Evolutionary conservation across 2,888 invertebrate species (phyloP).

Genomic region (Nyleta sp.): DNA sequence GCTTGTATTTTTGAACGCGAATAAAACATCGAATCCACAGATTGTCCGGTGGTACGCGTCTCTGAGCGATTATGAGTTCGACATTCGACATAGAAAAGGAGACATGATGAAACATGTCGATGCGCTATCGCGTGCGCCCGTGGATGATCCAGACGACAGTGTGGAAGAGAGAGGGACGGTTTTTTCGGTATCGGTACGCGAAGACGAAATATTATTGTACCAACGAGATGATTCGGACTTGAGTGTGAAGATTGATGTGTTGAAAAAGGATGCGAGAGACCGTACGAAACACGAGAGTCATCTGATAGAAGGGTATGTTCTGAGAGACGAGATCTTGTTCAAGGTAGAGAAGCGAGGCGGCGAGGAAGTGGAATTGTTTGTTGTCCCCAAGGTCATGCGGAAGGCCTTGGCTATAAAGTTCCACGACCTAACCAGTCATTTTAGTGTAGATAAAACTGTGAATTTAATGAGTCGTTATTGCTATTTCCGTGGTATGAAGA

Average conservation of each 20-base stretch:
- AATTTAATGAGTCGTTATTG: no score
- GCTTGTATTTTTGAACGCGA: background rate
- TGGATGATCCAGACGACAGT: background rate
- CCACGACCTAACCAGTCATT: background rate
- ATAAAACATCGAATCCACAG: background rate
- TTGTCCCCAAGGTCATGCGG: background rate
- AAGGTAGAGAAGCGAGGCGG: background rate
- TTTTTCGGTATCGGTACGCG: background rate
- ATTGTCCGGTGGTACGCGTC: background rate
- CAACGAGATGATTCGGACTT: conserved; percentile 1
- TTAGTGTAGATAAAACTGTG: background rate
- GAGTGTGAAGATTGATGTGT: background rate
- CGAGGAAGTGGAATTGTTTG: background rate
- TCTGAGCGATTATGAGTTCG: background rate
- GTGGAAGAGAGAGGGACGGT: background rate
- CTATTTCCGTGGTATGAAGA: no score
- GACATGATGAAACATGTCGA: background rate
- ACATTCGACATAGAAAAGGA: background rate
- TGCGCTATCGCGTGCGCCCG: background rate
- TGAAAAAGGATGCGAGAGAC: background rate
- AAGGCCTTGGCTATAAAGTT: background rate
- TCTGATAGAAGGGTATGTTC: no score
- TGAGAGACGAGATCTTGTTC: background rate
- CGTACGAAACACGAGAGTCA: background rate
- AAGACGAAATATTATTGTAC: conserved; percentile 4